These are phyloP conservation scores for Cotesia congregata DNA, from an alignment of 2,888 invertebrate species.

Conservation along the genomic window DNA sequence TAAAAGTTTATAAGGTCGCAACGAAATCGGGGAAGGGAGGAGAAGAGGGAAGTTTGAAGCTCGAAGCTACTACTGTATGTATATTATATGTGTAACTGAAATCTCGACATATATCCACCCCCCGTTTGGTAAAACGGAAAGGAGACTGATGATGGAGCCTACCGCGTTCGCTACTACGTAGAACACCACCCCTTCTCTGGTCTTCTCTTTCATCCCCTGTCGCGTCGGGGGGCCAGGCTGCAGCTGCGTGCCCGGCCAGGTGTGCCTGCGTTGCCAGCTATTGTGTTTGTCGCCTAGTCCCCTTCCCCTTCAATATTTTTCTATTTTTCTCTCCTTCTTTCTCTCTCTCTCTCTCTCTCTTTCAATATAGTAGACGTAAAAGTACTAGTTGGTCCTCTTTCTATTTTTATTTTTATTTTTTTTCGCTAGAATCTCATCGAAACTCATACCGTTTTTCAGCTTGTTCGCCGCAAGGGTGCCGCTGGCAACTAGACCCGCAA, in stretches of 20 bases:
- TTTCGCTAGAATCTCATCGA: neutral
- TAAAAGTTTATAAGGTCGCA: slow-evolving; percentile 18
- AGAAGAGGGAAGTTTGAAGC: neutral
- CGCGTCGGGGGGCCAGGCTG: slow-evolving; percentile 59
- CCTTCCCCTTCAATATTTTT: slow-evolving; percentile 28
- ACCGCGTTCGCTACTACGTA: slow-evolving; percentile 1
- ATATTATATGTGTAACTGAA: slow-evolving; percentile 63
- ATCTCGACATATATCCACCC: slow-evolving; percentile 64
- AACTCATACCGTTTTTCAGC: neutral
- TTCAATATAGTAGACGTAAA: neutral
- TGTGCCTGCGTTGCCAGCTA: slow-evolving; percentile 56
- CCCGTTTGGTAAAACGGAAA: slow-evolving; percentile 41
- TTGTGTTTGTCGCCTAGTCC: slow-evolving; percentile 35
- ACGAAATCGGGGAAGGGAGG: slow-evolving; percentile 16
- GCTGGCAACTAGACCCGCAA: neutral
- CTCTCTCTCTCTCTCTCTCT: slow-evolving; percentile 38
- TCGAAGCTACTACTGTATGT: neutral
- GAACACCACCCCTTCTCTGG: slow-evolving; percentile 56
- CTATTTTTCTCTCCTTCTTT: slow-evolving; percentile 33
- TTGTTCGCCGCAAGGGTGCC: neutral
- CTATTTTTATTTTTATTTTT: neutral
- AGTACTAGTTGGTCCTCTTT: neutral
- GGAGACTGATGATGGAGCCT: slow-evolving; percentile 29
- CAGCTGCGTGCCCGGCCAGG: slow-evolving; percentile 67
- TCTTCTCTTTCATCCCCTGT: slow-evolving; percentile 65